Evolutionary conservation across 2,888 invertebrate genomes (phyloP).

Genomic region (Peribatodes rhomboidaria): DNA sequence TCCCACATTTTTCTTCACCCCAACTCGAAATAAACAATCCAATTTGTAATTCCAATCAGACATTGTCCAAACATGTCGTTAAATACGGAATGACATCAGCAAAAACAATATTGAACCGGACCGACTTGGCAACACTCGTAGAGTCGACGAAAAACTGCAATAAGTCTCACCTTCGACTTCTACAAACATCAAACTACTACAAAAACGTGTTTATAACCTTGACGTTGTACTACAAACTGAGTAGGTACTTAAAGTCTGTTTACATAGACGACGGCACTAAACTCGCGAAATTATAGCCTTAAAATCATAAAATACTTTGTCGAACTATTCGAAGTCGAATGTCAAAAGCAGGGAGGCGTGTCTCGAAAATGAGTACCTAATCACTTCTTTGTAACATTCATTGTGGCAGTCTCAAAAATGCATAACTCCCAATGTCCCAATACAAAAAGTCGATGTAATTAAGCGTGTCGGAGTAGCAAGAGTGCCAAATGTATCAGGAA

Average conservation of each 20-base stretch:
- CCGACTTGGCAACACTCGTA: constrained; percentile 16
- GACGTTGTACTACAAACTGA: constrained; percentile 8
- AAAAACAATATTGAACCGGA: constrained; percentile 28
- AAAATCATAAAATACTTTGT: constrained; percentile 3
- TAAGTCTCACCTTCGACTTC: constrained; percentile 17
- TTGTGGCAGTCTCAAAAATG: constrained; percentile 13
- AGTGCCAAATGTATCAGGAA: constrained; percentile 63
- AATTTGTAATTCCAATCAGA: constrained; percentile 19
- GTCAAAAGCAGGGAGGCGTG: not conserved
- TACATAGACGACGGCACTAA: not conserved
- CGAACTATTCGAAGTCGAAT: not conserved
- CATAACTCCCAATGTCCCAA: constrained; percentile 17
- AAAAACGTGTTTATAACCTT: constrained; percentile 24
- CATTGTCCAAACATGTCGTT: constrained; percentile 21
- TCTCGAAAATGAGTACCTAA: too few relatives aligned
- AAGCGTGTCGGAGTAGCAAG: constrained; percentile 19
- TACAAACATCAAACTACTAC: constrained; percentile 10
- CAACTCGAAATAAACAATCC: constrained; percentile 5
- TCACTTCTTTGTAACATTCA: not conserved
- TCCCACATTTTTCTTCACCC: not conserved
- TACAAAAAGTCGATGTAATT: constrained; percentile 26
- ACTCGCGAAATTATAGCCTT: not conserved
- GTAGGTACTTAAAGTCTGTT: constrained; percentile 14
- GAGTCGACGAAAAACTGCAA: constrained; percentile 27
- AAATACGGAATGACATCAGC: constrained; percentile 24